These are phyloP conservation scores for Sinocyclocheilus anshuiensis DNA, from an alignment of 2,113 vertebrate genomes.

Conservation along the genomic window DNA sequence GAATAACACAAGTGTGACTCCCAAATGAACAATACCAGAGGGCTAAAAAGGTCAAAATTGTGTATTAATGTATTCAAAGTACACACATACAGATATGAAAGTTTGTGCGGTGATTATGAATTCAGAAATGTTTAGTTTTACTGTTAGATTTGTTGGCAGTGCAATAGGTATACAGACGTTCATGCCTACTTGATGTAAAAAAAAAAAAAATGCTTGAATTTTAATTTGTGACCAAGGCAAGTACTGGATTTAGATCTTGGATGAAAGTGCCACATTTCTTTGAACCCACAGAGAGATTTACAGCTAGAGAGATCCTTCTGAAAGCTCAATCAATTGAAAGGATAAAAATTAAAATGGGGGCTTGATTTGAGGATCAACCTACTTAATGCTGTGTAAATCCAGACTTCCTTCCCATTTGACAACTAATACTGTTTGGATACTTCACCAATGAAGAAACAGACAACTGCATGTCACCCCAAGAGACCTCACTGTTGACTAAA, in stretches of 20 bases:
- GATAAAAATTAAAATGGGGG: constrained; percentile 2
- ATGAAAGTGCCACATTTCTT: constrained; percentile 9
- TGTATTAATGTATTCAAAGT: neutral
- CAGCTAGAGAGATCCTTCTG: neutral
- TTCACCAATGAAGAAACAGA: neutral
- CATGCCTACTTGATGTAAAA: neutral
- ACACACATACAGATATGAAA: neutral
- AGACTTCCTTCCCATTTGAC: neutral
- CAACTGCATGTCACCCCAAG: constrained; percentile 9
- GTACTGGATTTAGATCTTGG: constrained; percentile 10
- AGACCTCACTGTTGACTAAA: constrained; percentile 8
- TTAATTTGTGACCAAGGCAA: constrained; percentile 18
- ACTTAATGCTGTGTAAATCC: neutral
- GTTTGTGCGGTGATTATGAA: neutral
- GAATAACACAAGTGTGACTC: too few species aligned
- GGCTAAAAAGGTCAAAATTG: neutral
- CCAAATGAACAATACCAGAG: too few species aligned
- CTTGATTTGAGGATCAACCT: neutral
- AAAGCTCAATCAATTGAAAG: constrained; percentile 20
- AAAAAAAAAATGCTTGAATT: neutral
- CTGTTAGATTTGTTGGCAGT: neutral
- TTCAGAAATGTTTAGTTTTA: neutral
- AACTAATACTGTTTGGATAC: neutral
- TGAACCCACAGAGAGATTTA: constrained; percentile 1
- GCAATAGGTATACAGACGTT: neutral